phyloP scores from a whole-genome alignment of 1,140 invertebrate genomes.

The Caerostris darwini region DNA sequence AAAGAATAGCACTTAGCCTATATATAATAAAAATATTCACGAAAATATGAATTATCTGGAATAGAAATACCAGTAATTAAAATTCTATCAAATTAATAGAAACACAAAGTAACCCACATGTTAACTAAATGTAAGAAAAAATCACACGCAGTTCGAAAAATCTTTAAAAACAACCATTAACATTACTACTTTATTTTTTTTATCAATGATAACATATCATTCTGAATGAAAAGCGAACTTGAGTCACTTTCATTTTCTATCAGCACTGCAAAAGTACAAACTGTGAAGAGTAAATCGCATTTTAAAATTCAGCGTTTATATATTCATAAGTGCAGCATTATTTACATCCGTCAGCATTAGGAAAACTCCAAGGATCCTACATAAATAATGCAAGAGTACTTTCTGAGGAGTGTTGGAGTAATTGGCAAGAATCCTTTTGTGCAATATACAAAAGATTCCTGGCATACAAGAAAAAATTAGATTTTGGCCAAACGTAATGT shows the following conservation, averaged over 20 bases:
- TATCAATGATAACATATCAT: too few relatives aligned
- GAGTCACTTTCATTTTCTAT: background rate
- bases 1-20: too few relatives aligned
- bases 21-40: too few relatives aligned
- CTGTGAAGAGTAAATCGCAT: background rate
- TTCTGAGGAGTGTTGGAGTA: conserved; percentile 2
- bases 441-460: background rate
- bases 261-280: background rate
- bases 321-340: conserved; percentile 18
- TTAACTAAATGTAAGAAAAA: too few relatives aligned
- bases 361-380: background rate
- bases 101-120: too few relatives aligned
- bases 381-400: conserved; percentile 27
- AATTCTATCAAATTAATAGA: too few relatives aligned
- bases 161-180: too few relatives aligned
- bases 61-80: too few relatives aligned
- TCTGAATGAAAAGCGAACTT: background rate
- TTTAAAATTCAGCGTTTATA: conserved; percentile 25
- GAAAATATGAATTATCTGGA: too few relatives aligned
- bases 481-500: background rate
- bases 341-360: conserved; percentile 6
- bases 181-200: too few relatives aligned
- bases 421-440: background rate
- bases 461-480: background rate
- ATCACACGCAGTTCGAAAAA: too few relatives aligned